Evolutionary conservation across 2,113 vertebrate genomes (phyloP).

Genomic region (Dolichotis patagonum): DNA sequence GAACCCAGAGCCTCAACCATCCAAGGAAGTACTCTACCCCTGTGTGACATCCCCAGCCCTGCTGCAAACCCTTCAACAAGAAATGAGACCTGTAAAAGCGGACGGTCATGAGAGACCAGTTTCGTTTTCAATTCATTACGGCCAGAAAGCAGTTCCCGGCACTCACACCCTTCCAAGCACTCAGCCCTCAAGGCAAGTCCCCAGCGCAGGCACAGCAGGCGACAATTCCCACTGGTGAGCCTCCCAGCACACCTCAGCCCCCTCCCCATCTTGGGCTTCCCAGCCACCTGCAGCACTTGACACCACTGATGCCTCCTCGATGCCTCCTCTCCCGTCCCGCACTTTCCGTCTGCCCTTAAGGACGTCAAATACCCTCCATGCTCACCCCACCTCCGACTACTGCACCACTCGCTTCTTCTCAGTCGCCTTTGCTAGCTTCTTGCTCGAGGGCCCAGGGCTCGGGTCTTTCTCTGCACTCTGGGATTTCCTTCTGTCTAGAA

Average conservation of each 20-base stretch:
- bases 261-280: neutral
- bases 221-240: neutral
- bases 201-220: neutral
- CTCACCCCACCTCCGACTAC: neutral
- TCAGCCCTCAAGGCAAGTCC: neutral
- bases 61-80: neutral
- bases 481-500: neutral
- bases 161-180: neutral
- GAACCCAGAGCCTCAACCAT: neutral
- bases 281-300: neutral
- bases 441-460: neutral
- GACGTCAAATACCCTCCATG: neutral
- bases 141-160: neutral
- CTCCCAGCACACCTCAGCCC: neutral
- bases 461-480: neutral
- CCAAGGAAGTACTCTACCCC: neutral
- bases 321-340: too few relatives aligned
- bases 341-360: neutral
- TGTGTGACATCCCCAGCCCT: neutral
- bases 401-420: neutral
- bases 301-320: neutral
- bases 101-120: neutral
- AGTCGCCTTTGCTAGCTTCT: neutral
- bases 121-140: slow-evolving; percentile 13
- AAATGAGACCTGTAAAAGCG: neutral